Evolutionary conservation across 2,797 vertebrate species (phyloP).

Genomic region (Scolopax rusticola): DNA sequence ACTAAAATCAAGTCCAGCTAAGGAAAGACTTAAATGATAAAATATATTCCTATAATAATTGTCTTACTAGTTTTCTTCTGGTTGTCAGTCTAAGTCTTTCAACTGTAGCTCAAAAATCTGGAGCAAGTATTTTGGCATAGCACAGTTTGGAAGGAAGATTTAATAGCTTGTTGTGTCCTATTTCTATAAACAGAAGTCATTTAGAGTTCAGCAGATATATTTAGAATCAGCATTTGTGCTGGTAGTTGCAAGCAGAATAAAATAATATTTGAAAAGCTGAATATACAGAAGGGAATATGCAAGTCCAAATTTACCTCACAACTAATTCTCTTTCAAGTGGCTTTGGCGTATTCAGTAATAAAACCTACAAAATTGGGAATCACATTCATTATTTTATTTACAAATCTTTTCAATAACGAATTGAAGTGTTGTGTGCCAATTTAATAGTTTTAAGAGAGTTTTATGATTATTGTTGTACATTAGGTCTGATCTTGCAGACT

Average conservation of each 20-base stretch:
- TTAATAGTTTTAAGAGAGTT: not conserved
- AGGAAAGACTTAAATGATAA: not conserved
- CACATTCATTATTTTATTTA: not conserved
- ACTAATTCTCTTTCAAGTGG: not conserved
- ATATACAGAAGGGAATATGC: constrained; percentile 47
- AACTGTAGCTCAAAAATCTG: constrained; percentile 54
- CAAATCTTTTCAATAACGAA: not conserved
- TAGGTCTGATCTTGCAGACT: not conserved
- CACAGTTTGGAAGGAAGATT: constrained; percentile 77
- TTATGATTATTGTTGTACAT: not conserved
- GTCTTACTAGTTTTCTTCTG: constrained; percentile 20
- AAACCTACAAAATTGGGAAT: not conserved
- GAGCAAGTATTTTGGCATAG: constrained; percentile 74
- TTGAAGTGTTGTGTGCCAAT: not conserved
- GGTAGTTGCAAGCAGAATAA: constrained; percentile 75
- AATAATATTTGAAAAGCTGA: constrained; percentile 77
- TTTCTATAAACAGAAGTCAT: constrained; percentile 82
- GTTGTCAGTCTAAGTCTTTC: constrained; percentile 7
- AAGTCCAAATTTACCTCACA: not conserved
- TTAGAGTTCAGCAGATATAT: constrained; percentile 82
- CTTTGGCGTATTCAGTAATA: not conserved
- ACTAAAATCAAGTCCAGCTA: not conserved
- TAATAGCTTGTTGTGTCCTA: constrained; percentile 82
- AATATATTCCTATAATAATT: not conserved
- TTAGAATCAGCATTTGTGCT: constrained; percentile 79